phyloP scores from a whole-genome alignment of 2,797 vertebrate species.

The Calcarius lapponicus region DNA sequence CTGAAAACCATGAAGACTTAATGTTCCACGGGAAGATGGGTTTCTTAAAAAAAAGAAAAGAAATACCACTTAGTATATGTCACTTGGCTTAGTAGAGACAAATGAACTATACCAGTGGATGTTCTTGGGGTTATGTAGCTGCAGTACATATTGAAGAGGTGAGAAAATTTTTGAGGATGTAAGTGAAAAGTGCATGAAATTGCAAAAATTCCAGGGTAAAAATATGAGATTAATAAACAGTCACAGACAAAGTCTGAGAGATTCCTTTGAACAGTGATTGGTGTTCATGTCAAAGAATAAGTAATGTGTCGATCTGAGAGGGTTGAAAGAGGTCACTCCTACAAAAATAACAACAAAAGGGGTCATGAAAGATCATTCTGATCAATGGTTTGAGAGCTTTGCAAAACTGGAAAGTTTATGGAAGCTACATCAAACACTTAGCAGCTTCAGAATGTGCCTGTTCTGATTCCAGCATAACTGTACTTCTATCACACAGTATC shows the following conservation, averaged over 20 bases:
- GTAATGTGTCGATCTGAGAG: neutral
- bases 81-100: neutral
- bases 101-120: neutral
- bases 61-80: neutral
- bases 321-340: accelerated
- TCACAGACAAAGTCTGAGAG: neutral
- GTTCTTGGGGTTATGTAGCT: neutral
- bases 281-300: neutral
- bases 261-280: neutral
- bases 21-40: accelerated
- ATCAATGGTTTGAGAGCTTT: neutral
- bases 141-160: neutral
- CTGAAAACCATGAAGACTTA: neutral
- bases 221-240: neutral
- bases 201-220: neutral
- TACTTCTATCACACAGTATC: neutral
- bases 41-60: neutral
- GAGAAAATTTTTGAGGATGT: neutral
- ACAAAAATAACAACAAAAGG: neutral
- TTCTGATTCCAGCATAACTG: neutral
- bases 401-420: neutral
- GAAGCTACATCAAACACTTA: neutral
- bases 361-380: neutral
- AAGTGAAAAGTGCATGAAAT: neutral
- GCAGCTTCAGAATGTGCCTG: neutral